phyloP scores from a whole-genome alignment of 2,888 invertebrate genomes.

The Drosophila lacicola region DNA sequence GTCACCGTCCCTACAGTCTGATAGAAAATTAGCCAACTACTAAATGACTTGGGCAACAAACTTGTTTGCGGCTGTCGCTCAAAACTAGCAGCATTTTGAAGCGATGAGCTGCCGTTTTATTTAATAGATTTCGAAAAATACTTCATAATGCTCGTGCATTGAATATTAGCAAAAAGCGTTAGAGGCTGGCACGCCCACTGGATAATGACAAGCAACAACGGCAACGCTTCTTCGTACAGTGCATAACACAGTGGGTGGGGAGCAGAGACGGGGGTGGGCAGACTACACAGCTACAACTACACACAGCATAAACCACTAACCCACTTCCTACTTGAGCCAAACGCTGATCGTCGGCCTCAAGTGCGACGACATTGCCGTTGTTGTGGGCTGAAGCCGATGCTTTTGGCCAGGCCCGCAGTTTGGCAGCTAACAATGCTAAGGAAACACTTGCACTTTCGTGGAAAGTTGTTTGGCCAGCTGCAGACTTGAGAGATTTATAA shows the following conservation, averaged over 20 bases:
- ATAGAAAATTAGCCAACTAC: not conserved
- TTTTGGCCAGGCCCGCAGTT: constrained; percentile 19
- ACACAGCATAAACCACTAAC: constrained; percentile 59
- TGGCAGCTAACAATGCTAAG: constrained; percentile 66
- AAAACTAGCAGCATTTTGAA: constrained; percentile 23
- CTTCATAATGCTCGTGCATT: constrained; percentile 16
- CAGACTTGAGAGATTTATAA: constrained; percentile 8
- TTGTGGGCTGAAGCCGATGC: constrained; percentile 23
- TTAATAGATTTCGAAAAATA: constrained; percentile 22
- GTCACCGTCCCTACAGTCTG: not conserved
- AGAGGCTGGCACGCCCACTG: constrained; percentile 36
- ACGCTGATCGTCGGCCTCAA: constrained; percentile 28
- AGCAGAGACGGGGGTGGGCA: not conserved
- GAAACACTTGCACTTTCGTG: constrained; percentile 80
- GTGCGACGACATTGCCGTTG: constrained; percentile 53
- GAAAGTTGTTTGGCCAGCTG: constrained; percentile 72
- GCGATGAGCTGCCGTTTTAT: constrained; percentile 17
- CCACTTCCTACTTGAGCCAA: constrained; percentile 71
- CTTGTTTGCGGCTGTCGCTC: constrained; percentile 24
- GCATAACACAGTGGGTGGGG: constrained; percentile 15
- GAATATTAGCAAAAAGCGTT: constrained; percentile 8
- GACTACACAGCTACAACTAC: not conserved
- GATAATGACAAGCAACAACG: constrained; percentile 14
- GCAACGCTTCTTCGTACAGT: constrained; percentile 21
- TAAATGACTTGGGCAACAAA: constrained; percentile 53